A percentile compares a stretch with the other conserved stretches of the same genome.
These are phyloP conservation scores for Drosophila meridiana DNA, from an alignment of 2,888 invertebrate genomes.

Conservation along the genomic window DNA sequence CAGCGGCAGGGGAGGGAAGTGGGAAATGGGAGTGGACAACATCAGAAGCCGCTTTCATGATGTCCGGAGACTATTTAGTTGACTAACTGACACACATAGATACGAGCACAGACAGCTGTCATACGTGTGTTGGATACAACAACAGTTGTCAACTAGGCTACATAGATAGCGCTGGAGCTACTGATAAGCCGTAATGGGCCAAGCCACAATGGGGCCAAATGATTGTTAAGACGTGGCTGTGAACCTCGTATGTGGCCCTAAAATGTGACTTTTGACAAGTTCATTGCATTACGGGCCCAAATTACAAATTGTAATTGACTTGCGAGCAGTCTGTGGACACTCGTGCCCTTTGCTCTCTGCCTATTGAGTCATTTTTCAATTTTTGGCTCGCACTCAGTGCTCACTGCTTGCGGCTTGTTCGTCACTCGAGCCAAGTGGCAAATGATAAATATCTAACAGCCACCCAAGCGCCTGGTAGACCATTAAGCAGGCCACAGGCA, in stretches of 20 bases:
- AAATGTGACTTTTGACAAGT: slow-evolving; percentile 48
- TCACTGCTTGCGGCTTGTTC: slow-evolving; percentile 49
- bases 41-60: slow-evolving; percentile 44
- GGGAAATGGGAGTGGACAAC: slow-evolving; percentile 16
- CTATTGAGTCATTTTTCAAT: slow-evolving; percentile 67
- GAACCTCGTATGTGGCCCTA: slow-evolving; percentile 15
- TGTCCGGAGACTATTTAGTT: slow-evolving; percentile 50
- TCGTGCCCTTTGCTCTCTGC: slow-evolving; percentile 16
- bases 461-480: slow-evolving; percentile 7
- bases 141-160: background rate
- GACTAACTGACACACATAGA: slow-evolving; percentile 70
- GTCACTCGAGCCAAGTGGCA: slow-evolving; percentile 67
- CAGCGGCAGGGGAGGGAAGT: slow-evolving; percentile 7
- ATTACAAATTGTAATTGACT: slow-evolving; percentile 62
- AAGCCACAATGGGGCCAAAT: slow-evolving; percentile 37
- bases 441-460: slow-evolving; percentile 70
- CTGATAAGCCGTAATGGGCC: slow-evolving; percentile 15
- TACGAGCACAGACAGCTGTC: slow-evolving; percentile 33
- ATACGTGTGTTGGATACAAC: slow-evolving; percentile 3
- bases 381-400: slow-evolving; percentile 40
- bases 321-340: slow-evolving; percentile 27
- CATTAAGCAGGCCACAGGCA: slow-evolving; percentile 27
- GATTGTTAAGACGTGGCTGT: slow-evolving; percentile 42
- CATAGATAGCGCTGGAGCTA: slow-evolving; percentile 21
- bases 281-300: slow-evolving; percentile 39